phyloP scores from a whole-genome alignment of 1,140 invertebrate species.

The Thaumetopoea pityocampa region DNA sequence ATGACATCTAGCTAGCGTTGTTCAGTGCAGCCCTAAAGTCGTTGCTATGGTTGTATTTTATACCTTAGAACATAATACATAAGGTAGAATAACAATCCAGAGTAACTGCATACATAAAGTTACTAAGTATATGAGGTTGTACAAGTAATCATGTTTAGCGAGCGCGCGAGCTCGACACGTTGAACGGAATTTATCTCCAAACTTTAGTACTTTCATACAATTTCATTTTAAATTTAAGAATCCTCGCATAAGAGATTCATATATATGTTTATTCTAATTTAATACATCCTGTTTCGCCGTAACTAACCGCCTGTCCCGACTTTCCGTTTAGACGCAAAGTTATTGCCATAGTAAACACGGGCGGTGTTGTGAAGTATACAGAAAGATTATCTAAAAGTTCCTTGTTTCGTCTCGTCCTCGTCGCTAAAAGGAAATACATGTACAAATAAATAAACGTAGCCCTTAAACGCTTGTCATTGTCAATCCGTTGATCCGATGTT shows the following conservation, averaged over 20 bases:
- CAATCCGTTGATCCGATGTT: slow-evolving; percentile 61
- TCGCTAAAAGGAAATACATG: slow-evolving; percentile 72
- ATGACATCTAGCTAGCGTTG: no score
- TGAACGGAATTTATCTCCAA: slow-evolving; percentile 16
- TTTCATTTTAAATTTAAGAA: slow-evolving; percentile 19
- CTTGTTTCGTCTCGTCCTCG: slow-evolving; percentile 54
- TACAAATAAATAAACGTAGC: slow-evolving; percentile 67
- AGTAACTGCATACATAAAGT: slow-evolving; percentile 5
- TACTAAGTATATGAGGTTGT: slow-evolving; percentile 13
- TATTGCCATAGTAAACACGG: slow-evolving; percentile 58
- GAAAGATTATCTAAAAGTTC: slow-evolving; percentile 67
- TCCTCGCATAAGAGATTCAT: slow-evolving; percentile 12
- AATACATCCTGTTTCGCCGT: slow-evolving; percentile 40
- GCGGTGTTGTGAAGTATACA: slow-evolving; percentile 33
- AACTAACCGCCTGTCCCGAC: slow-evolving; percentile 31
- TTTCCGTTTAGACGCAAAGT: slow-evolving; percentile 42
- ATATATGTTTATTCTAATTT: slow-evolving; percentile 42
- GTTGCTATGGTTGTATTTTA: no score
- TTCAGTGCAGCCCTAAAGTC: no score
- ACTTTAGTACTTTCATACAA: slow-evolving; percentile 16
- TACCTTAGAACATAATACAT: no score
- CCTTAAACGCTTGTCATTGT: slow-evolving; percentile 70
- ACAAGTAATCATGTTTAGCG: slow-evolving; percentile 16
- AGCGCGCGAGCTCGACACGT: slow-evolving; percentile 7
- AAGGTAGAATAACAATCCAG: no score